These are phyloP conservation scores for Pseudonaja textilis DNA, from an alignment of 2,113 vertebrate genomes.

Conservation along the genomic window DNA sequence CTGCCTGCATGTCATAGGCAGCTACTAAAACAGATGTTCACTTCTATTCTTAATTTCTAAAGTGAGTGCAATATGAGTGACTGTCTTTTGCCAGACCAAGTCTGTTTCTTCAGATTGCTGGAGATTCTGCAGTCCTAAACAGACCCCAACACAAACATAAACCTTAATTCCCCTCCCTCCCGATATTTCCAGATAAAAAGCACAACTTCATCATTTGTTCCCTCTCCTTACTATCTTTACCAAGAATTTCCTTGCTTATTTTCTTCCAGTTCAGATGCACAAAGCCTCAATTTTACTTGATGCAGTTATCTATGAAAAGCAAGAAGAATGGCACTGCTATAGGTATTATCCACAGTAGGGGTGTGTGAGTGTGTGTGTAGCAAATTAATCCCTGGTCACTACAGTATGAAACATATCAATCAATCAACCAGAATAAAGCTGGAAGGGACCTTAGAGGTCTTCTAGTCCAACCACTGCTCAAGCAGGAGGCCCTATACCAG, in stretches of 20 bases:
- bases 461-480: not conserved
- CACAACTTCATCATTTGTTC: not conserved
- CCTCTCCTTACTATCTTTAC: not conserved
- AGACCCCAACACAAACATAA: not conserved
- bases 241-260: not conserved
- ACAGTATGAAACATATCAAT: not conserved
- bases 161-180: not conserved
- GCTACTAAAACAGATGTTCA: not conserved
- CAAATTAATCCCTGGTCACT: not conserved
- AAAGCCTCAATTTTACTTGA: not conserved
- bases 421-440: not conserved
- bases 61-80: not conserved
- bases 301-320: not conserved
- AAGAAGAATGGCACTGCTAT: not conserved
- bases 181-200: not conserved
- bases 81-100: not conserved
- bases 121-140: not conserved
- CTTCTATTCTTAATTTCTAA: accelerated
- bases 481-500: not conserved
- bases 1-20: accelerated
- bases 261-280: not conserved
- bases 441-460: not conserved
- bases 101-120: not conserved
- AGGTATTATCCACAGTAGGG: not conserved
- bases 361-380: not conserved